Evolutionary conservation across 1,140 invertebrate genomes (phyloP), one percentile per base, ranked within the genome.

Genomic region (Aleiodes sp.): DNA sequence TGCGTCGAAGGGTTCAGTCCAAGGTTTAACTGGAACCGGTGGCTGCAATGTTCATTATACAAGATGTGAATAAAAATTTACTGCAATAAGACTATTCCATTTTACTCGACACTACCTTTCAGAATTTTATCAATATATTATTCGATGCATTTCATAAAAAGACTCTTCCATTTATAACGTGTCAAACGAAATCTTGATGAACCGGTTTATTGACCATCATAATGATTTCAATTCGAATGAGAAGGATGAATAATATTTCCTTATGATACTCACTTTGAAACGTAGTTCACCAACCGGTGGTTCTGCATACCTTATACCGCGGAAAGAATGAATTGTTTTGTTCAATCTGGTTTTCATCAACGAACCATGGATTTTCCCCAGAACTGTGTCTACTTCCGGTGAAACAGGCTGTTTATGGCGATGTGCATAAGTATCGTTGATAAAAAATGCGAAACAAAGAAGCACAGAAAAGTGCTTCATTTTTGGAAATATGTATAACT

Each of bases 281-380:
- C 91, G 83, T 6, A 87, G 76, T 35, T 87, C 80, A 12, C 89
- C 89, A 0, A 88, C 73, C 0, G 91, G 90, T 6, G 92, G 82
- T 75, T 91, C 87, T 0, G 88, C 91, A 73, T 91, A 93, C 37
- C 88, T 88, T 1, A 92, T 87, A 1, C 90, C 90, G 8, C 90
- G 88, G 70, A 91, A 92, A n/a, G 90, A 86, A 74, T 87, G 90
- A 73, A 91, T 91, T 8, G 77, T 81, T 64, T 85, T 87, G 4
- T 88, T 88, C 0, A 85, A 72, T 70, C 84, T 78, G 12, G 81
- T 79, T 8, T 67, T 79, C 60, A 85, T 73, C 16, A 77, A 65
- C 3, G 83, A 82, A n/a, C 87, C 87, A 61, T 80, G 79, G 57
- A 87, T 78, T 68, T 73, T 79, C 0, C 87, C 88, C 28, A 83